Conservation (phyloP, 2,797 vertebrate species). For the Amniataba percoides region DNA sequence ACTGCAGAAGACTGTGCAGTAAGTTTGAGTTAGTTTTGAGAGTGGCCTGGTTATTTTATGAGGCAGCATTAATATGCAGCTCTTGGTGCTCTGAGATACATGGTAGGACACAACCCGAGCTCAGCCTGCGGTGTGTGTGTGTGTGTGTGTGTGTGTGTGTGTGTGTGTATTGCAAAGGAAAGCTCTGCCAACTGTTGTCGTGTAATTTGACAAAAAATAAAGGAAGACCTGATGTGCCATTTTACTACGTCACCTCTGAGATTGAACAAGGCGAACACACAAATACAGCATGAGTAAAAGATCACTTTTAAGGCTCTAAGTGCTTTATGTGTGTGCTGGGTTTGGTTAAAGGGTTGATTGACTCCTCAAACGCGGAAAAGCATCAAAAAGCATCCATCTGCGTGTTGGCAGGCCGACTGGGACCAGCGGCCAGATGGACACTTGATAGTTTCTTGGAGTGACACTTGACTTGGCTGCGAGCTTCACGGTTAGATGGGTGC, state of each 20-base stretch:
- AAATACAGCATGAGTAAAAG: not conserved
- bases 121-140: conserved; percentile 10
- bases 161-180: not conserved
- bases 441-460: conserved; percentile 58
- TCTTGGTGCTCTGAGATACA: not conserved
- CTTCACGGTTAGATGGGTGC: conserved; percentile 14
- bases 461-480: conserved; percentile 65
- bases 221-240: conserved; percentile 3
- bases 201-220: not conserved
- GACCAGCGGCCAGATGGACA: conserved; percentile 63
- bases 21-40: conserved; percentile 7
- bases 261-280: not conserved
- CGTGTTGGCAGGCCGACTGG: conserved; percentile 37
- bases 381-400: conserved; percentile 47
- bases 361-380: conserved; percentile 33
- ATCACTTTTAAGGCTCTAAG: not conserved
- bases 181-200: conserved; percentile 1
- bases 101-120: not conserved
- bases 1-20: not conserved
- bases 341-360: conserved; percentile 5
- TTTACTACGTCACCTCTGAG: not conserved
- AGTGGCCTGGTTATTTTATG: conserved; percentile 21
- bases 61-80: conserved; percentile 7
- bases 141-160: conserved; percentile 15
- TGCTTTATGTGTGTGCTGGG: not conserved